A percentile compares a stretch with the other conserved stretches of the same genome.
Evolutionary conservation across 2,797 vertebrate species (phyloP).

Genomic region (Spea hammondii): DNA sequence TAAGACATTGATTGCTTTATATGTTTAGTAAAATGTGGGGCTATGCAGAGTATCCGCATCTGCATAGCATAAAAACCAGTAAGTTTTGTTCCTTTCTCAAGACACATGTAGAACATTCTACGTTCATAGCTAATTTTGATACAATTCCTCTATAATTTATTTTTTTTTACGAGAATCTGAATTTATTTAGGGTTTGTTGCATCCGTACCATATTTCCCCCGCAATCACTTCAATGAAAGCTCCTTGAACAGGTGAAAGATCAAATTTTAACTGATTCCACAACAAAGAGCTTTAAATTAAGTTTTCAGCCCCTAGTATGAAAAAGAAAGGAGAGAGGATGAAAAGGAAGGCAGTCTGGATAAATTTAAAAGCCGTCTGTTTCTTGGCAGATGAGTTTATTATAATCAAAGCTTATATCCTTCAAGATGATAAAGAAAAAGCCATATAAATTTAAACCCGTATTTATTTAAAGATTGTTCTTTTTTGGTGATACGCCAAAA

Average conservation of each 20-base stretch:
- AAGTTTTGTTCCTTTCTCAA: not conserved
- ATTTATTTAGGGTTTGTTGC: not conserved
- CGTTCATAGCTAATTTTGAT: slow-evolving; percentile 20
- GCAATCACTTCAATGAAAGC: slow-evolving; percentile 17
- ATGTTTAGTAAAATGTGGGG: not conserved
- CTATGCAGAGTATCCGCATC: not conserved
- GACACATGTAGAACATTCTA: slow-evolving; percentile 15
- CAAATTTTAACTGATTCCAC: slow-evolving; percentile 55
- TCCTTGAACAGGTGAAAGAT: slow-evolving; percentile 23
- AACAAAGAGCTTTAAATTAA: slow-evolving; percentile 51
- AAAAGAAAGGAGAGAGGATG: slow-evolving; percentile 41
- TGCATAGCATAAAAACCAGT: slow-evolving; percentile 5
- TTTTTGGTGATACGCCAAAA: slow-evolving; percentile 48
- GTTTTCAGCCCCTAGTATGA: slow-evolving; percentile 52
- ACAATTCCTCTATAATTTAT: slow-evolving; percentile 7
- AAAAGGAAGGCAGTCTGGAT: slow-evolving; percentile 38
- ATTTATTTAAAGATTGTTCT: slow-evolving; percentile 58
- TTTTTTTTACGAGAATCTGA: slow-evolving; percentile 16
- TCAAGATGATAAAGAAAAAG: slow-evolving; percentile 54
- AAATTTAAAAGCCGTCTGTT: slow-evolving; percentile 37
- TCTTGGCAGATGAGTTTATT: slow-evolving; percentile 53
- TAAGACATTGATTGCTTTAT: not conserved
- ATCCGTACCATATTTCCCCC: not conserved
- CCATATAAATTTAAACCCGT: slow-evolving; percentile 43
- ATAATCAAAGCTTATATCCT: slow-evolving; percentile 54